Evolutionary conservation across 2,113 vertebrate species (phyloP).

Genomic region (Cyphomyrus plagiostoma): DNA sequence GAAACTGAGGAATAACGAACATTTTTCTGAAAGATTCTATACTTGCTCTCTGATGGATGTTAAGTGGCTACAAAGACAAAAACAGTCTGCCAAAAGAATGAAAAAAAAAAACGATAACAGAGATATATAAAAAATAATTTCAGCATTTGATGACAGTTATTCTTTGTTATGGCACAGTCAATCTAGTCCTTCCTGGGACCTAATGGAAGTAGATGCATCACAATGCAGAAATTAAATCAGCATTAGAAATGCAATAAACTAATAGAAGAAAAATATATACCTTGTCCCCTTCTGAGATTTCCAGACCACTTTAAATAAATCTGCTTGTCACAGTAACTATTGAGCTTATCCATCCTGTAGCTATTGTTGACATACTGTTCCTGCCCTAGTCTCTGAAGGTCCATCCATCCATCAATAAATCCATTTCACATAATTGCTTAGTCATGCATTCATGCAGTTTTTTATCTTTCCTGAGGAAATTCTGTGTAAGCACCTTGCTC

Average conservation of each 20-base stretch:
- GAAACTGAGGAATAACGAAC: neutral
- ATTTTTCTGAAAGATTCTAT: neutral
- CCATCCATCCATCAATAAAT: neutral
- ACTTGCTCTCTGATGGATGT: neutral
- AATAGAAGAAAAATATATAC: neutral
- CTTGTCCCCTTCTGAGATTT: neutral
- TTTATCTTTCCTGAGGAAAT: neutral
- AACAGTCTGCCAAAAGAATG: neutral
- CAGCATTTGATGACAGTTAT: neutral
- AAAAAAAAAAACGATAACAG: neutral
- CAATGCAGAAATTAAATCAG: neutral
- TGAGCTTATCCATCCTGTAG: neutral
- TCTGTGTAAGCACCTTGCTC: neutral
- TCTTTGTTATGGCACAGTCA: neutral
- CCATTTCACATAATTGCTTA: neutral
- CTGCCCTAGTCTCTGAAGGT: neutral
- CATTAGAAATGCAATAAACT: neutral
- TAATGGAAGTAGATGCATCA: neutral
- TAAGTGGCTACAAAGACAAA: neutral
- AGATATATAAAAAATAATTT: neutral
- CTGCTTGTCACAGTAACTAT: neutral
- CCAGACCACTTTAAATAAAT: neutral
- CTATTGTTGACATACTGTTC: neutral
- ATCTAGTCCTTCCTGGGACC: neutral
- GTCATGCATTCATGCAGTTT: neutral